Percentiles rank a stretch among this genome's conserved stretches.
Conservation (phyloP, 2,113 vertebrate genomes). For the Mus spicilegus region DNA sequence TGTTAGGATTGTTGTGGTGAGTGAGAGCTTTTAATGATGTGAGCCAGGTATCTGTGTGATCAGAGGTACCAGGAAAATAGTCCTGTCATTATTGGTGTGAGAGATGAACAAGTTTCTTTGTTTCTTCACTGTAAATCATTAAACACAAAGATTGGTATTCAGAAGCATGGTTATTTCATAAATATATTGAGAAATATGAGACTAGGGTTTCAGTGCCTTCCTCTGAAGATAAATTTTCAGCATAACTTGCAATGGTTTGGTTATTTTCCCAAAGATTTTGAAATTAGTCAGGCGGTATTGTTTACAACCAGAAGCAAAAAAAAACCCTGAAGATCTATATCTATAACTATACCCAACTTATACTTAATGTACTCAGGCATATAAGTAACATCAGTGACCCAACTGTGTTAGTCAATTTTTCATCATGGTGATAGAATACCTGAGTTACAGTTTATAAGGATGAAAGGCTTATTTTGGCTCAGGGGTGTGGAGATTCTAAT, state of each 20-base stretch:
- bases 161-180: neutral
- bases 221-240: neutral
- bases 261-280: neutral
- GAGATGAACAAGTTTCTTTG: neutral
- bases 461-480: neutral
- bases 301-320: neutral
- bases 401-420: neutral
- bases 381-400: neutral
- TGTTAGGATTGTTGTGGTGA: rapidly evolving
- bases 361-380: neutral
- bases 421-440: neutral
- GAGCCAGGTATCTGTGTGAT: neutral
- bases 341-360: neutral
- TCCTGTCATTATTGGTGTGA: neutral
- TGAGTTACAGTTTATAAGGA: neutral
- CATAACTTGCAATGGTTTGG: neutral
- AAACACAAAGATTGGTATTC: neutral
- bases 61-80: neutral
- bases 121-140: neutral
- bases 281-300: neutral
- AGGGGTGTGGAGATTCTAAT: no score
- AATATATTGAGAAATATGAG: no score
- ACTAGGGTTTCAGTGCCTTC: neutral
- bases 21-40: neutral
- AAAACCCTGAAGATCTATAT: neutral